phyloP scores from a whole-genome alignment of 2,888 invertebrate genomes.

The Baccha elongata region DNA sequence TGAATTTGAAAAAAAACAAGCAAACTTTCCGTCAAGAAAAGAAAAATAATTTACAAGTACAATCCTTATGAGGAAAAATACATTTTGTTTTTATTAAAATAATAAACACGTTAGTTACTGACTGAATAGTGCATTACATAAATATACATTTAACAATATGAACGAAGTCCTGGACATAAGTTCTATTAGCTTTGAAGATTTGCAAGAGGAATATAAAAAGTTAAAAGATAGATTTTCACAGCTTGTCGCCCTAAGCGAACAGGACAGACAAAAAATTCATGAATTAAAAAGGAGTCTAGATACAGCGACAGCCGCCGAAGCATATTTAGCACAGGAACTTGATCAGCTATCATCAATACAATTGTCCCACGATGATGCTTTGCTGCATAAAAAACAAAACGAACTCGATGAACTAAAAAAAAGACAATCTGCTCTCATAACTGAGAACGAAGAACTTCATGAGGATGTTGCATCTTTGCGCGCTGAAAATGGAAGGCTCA shows the following conservation, averaged over 20 bases:
- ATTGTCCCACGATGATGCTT: constrained; percentile 50
- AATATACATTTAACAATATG: constrained; percentile 70
- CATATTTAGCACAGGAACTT: constrained; percentile 79
- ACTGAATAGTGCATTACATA: too few species aligned
- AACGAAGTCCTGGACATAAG: constrained; percentile 75
- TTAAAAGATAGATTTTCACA: constrained; percentile 77
- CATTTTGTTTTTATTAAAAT: constrained; percentile 10
- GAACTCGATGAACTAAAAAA: constrained; percentile 75
- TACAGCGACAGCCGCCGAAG: constrained; percentile 78
- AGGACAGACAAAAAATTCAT: constrained; percentile 80
- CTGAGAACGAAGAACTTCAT: constrained; percentile 74
- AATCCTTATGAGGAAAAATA: neutral
- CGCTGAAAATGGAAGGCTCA: constrained; percentile 39
- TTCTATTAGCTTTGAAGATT: constrained; percentile 77
- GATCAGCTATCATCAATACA: constrained; percentile 76
- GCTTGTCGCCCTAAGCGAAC: constrained; percentile 76
- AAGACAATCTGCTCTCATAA: constrained; percentile 68
- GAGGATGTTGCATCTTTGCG: constrained; percentile 73
- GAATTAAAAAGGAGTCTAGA: constrained; percentile 79
- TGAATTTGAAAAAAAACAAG: constrained; percentile 49
- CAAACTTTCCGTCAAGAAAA: constrained; percentile 53
- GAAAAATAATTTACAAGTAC: constrained; percentile 7
- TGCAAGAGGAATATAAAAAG: constrained; percentile 79
- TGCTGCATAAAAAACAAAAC: constrained; percentile 48
- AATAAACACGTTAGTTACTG: too few species aligned